A percentile compares a stretch with the other conserved stretches of the same genome.
These are phyloP conservation scores for Euglossa dilemma DNA, from an alignment of 1,140 invertebrate genomes.

Conservation along the genomic window DNA sequence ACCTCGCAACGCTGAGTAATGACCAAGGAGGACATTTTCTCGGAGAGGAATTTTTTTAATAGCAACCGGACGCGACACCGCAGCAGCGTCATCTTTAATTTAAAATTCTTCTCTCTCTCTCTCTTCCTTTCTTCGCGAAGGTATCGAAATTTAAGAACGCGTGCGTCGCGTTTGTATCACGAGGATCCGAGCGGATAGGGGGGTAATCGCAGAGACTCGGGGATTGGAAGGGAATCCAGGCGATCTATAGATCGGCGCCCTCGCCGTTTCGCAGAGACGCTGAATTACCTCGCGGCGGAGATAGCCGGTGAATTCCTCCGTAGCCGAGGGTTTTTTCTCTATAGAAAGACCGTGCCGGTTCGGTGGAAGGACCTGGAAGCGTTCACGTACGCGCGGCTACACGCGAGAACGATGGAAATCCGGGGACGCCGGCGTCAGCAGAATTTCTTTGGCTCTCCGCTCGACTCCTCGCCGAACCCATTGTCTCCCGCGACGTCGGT, in stretches of 20 bases:
- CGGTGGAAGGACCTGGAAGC: slow-evolving; percentile 15
- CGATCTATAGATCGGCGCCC: slow-evolving; percentile 9
- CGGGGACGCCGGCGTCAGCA: slow-evolving; percentile 34
- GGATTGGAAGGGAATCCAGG: background rate
- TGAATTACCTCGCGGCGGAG: slow-evolving; percentile 43
- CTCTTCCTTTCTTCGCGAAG: no score
- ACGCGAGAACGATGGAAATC: slow-evolving; percentile 6
- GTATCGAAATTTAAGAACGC: background rate
- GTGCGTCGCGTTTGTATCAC: no score
- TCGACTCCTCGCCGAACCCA: background rate
- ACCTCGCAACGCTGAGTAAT: background rate
- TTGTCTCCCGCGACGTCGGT: slow-evolving; percentile 18
- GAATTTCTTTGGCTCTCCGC: slow-evolving; percentile 34
- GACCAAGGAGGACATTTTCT: background rate
- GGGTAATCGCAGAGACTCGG: background rate
- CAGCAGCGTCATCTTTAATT: background rate
- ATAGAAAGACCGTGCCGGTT: background rate
- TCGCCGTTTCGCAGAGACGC: background rate
- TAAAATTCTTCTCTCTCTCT: background rate
- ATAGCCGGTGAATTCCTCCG: slow-evolving; percentile 30
- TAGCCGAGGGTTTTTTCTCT: slow-evolving; percentile 36
- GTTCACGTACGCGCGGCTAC: slow-evolving; percentile 3
- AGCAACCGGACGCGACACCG: background rate
- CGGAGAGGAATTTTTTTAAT: background rate
- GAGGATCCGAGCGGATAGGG: no score